Base-by-base conservation (phyloP, 2,888 invertebrate species). In the Bedellia somnulentella region DNA sequence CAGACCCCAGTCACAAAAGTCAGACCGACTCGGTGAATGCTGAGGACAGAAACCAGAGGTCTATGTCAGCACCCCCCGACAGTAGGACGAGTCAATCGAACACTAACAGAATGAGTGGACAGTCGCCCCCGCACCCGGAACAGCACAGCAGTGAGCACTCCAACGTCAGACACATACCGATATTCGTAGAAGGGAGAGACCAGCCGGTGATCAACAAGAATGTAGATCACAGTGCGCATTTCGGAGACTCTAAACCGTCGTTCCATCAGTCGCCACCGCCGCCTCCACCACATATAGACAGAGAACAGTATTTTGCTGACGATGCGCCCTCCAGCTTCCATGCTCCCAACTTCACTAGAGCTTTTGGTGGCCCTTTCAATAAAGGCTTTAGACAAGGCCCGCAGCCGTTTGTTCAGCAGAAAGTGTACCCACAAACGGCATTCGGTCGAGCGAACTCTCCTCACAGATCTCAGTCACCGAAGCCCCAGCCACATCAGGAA, bases 111-210 rank as follows among this genome's bases (percentile, higher is more conserved):
- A 63, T 62, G 67, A 67, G 64, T 44, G 60, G 57, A 35, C 62
- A 53, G 36, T 8, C 24, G 24, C 23, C 21, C 10, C 8, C 23
- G 11, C 24, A 18, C 57, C 55, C 36, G 46, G 49, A 46, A 46
- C 49, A 51, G 36, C 60, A 47, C 34, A 57, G 50, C 30, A 57
- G 48, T 42, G 43, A 43, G 27, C 49, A 46, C 18, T 64, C 80
- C 24, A 83, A 81, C 44, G 85, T 90, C 27, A 80, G 92, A 37
- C 87, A 89, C 47, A 92, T 93, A 59, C 93, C 93, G 13, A 93
- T 93, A 38, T 87, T 88, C 49, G 88, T 93, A 0, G 93, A 93
- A 60, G 91, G 91, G 5, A 78, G 91, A 30, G 87, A 89, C 44
- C 86, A 87, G 47, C 89, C 90, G 1, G 81, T 90, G 10, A 75